Percentiles rank a stretch among this genome's conserved stretches.
Evolutionary conservation across 1,140 invertebrate genomes (phyloP).

Genomic region (Drosophila kikkawai): DNA sequence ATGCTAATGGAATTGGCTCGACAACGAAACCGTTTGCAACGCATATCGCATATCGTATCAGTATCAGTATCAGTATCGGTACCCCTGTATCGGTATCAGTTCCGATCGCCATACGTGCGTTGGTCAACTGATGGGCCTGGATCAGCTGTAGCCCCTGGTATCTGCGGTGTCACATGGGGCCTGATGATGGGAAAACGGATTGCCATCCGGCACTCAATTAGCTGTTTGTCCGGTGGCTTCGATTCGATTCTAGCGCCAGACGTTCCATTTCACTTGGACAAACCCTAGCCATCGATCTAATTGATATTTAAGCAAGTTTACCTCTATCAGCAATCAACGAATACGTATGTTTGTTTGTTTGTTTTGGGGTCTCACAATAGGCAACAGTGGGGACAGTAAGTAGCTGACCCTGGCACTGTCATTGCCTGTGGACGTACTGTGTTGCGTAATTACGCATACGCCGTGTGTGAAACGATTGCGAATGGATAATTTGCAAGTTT

Average conservation of each 20-base stretch:
- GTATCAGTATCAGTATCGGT: constrained; percentile 28
- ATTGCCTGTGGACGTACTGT: constrained; percentile 9
- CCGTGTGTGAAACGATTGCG: constrained; percentile 49
- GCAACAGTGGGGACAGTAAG: constrained; percentile 26
- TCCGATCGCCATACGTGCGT: constrained; percentile 54
- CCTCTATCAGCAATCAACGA: constrained; percentile 63
- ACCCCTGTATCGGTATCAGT: constrained; percentile 35
- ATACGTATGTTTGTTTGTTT: constrained; percentile 46
- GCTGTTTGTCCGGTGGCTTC: constrained; percentile 19
- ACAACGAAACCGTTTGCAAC: constrained; percentile 49
- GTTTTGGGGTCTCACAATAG: constrained; percentile 20
- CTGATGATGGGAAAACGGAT: constrained; percentile 36
- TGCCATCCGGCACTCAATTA: constrained; percentile 39
- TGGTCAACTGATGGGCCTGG: constrained; percentile 46
- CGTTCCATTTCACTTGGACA: constrained; percentile 29
- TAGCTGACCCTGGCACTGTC: constrained; percentile 57
- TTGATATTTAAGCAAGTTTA: constrained; percentile 73
- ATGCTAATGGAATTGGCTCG: constrained; percentile 35
- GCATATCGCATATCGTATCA: constrained; percentile 16
- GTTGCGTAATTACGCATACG: constrained; percentile 71
- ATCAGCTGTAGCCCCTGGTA: constrained; percentile 7
- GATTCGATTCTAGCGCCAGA: constrained; percentile 12
- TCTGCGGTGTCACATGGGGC: constrained; percentile 56
- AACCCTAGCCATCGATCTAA: constrained; percentile 52
- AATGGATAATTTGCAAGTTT: not conserved